Percentiles rank a stretch among this genome's conserved stretches.
Evolutionary conservation across 2,113 vertebrate genomes (phyloP).

Genomic region (Silurus glanis): DNA sequence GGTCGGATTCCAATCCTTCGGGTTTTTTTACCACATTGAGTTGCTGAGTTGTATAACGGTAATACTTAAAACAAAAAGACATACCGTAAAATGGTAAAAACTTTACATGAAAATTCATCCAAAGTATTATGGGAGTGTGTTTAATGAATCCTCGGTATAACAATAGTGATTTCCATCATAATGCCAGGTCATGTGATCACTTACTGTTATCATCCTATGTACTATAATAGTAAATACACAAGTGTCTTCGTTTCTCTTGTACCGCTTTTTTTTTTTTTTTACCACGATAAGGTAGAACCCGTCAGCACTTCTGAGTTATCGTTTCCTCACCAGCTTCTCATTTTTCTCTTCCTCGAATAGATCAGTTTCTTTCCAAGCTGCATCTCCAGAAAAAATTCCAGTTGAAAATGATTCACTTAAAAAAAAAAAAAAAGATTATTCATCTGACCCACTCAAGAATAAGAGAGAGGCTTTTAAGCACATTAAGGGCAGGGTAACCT

Average conservation of each 20-base stretch:
- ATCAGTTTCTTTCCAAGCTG: neutral
- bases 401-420: neutral
- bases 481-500: constrained; percentile 1
- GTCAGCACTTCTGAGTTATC: neutral
- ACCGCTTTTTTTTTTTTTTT: neutral
- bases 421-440: neutral
- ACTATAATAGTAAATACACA: neutral
- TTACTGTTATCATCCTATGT: neutral
- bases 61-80: neutral
- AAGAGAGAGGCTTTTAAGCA: neutral
- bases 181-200: neutral
- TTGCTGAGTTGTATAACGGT: neutral
- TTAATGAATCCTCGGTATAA: too few relatives aligned
- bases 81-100: neutral
- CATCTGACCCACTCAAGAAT: neutral
- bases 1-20: constrained; percentile 51
- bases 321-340: neutral
- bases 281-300: neutral
- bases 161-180: neutral
- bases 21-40: neutral
- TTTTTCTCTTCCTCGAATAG: neutral
- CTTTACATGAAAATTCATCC: neutral
- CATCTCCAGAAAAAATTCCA: neutral
- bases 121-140: neutral
- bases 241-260: neutral